These are phyloP conservation scores for Neopelma chrysocephalum DNA, from an alignment of 2,797 vertebrate genomes.

Conservation along the genomic window DNA sequence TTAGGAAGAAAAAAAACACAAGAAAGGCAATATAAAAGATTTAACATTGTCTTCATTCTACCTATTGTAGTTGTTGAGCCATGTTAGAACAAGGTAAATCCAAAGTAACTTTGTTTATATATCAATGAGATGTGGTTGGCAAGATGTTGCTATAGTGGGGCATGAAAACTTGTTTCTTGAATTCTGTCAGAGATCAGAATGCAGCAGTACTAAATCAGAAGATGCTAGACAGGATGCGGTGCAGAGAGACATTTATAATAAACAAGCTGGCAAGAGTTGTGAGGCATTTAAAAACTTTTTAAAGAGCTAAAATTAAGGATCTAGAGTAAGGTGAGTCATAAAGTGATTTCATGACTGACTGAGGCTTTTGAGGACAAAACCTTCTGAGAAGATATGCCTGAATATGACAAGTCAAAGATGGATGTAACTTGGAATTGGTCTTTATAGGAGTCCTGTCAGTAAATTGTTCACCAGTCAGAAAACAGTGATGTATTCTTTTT, in stretches of 20 bases:
- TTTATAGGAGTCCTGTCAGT: not conserved
- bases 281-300: not conserved
- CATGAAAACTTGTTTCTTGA: not conserved
- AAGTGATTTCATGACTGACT: not conserved
- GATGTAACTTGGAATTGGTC: not conserved
- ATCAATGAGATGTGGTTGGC: rapidly evolving
- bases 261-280: not conserved
- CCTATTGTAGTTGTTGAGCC: too few species aligned
- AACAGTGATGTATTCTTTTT: not conserved
- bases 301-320: not conserved
- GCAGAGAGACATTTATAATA: not conserved
- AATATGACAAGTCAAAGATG: not conserved
- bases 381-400: not conserved
- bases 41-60: not conserved
- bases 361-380: not conserved
- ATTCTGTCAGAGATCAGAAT: not conserved
- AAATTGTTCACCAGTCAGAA: not conserved
- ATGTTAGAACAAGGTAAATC: not conserved
- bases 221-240: not conserved
- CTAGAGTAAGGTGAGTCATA: not conserved
- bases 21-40: not conserved
- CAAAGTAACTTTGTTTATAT: not conserved
- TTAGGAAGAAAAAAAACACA: not conserved
- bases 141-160: not conserved
- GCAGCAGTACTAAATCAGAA: not conserved